phyloP scores from a whole-genome alignment of 1,140 invertebrate genomes.

The Gonioctena quinquepunctata region DNA sequence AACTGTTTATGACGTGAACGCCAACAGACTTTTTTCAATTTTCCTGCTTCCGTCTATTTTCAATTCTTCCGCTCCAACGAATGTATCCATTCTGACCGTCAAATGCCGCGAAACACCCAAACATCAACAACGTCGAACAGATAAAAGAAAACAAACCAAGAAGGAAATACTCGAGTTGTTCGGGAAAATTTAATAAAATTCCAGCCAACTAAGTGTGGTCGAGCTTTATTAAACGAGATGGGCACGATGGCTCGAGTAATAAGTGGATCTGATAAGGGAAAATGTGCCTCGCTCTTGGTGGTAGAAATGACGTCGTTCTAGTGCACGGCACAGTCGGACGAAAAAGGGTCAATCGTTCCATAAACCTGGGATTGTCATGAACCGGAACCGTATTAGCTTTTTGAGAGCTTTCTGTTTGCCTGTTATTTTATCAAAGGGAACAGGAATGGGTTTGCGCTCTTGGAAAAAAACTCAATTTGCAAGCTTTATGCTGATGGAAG shows the following conservation, averaged over 20 bases:
- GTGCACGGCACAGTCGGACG: constrained; percentile 16
- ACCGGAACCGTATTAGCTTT: constrained; percentile 39
- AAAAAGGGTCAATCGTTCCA: constrained; percentile 43
- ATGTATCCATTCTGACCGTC: no score
- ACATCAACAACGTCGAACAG: no score
- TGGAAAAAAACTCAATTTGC: neutral
- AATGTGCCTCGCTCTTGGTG: constrained; percentile 22
- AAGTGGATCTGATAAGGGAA: constrained; percentile 27
- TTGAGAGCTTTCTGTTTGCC: constrained; percentile 30
- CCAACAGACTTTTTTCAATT: no score
- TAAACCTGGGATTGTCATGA: constrained; percentile 39
- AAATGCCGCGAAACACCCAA: no score
- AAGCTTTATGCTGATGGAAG: neutral
- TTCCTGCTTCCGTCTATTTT: no score
- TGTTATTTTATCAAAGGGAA: constrained; percentile 31
- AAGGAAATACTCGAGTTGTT: constrained; percentile 1
- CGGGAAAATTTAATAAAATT: neutral
- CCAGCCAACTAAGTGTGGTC: constrained; percentile 4
- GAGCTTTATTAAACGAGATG: constrained; percentile 22
- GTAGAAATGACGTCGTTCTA: constrained; percentile 19
- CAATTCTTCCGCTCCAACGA: no score
- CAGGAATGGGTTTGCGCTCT: constrained; percentile 22
- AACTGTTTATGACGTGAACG: no score
- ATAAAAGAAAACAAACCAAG: no score
- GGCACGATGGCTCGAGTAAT: constrained; percentile 20